Conservation (phyloP, 2,113 vertebrate genomes). For the Eulemur macaco region DNA sequence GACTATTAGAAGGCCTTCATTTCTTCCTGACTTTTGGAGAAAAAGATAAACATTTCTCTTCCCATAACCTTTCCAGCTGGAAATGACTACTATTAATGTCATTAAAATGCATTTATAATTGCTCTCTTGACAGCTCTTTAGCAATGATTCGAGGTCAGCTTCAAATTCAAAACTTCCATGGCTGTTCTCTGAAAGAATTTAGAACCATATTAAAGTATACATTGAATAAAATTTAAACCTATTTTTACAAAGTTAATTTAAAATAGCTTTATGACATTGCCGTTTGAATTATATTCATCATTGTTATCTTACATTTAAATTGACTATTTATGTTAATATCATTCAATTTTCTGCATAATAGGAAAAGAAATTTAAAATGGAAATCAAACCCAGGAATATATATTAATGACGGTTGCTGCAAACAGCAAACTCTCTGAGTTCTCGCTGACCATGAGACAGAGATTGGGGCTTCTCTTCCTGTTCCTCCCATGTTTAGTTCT, state of each 20-base stretch:
- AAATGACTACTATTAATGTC: slow-evolving; percentile 17
- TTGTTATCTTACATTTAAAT: slow-evolving; percentile 78
- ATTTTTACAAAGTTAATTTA: slow-evolving; percentile 73
- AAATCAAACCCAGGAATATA: slow-evolving; percentile 51
- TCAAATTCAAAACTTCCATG: slow-evolving; percentile 48
- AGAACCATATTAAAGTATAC: slow-evolving; percentile 47
- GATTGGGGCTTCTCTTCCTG: neutral
- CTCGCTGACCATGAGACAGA: neutral
- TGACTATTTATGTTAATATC: slow-evolving; percentile 77
- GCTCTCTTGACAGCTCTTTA: slow-evolving; percentile 14
- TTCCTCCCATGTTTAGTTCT: neutral
- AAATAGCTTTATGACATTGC: slow-evolving; percentile 68
- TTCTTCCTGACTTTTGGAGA: slow-evolving; percentile 22
- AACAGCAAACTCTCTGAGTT: neutral
- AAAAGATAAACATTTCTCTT: slow-evolving; percentile 53
- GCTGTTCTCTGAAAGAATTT: slow-evolving; percentile 60
- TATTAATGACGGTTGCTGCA: slow-evolving; percentile 39
- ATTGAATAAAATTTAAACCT: slow-evolving; percentile 60
- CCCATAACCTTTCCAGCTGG: neutral
- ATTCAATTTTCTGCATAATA: slow-evolving; percentile 69
- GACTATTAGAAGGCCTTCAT: neutral
- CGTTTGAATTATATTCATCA: slow-evolving; percentile 70
- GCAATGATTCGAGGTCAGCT: slow-evolving; percentile 14
- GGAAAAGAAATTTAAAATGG: slow-evolving; percentile 70
- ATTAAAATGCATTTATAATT: slow-evolving; percentile 61